These are phyloP conservation scores for Uloborus plumipes DNA, from an alignment of 2,888 invertebrate species.

Conservation along the genomic window DNA sequence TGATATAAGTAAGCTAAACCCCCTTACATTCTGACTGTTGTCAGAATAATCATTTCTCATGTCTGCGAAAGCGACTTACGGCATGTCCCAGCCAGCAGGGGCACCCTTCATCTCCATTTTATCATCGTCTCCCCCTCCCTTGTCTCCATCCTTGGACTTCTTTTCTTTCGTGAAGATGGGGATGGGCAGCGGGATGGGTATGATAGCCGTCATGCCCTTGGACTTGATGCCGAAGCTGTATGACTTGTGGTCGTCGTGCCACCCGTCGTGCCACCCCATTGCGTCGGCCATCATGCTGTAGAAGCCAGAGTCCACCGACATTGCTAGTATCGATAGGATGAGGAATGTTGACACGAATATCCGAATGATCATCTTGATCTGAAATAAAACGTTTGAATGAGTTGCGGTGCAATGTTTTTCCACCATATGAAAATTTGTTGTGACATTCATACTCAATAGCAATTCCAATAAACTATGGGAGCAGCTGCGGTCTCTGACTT, in stretches of 20 bases:
- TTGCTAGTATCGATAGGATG: background rate
- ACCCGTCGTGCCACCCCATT: constrained; percentile 38
- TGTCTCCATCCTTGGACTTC: background rate
- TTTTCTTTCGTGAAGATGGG: constrained; percentile 53
- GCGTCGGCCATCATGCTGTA: constrained; percentile 37
- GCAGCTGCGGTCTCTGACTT: no score
- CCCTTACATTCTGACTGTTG: no score
- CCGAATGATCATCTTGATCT: no score
- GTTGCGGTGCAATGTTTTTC: no score
- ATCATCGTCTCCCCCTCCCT: background rate
- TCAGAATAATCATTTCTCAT: background rate
- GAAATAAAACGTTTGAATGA: no score
- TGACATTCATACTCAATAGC: no score
- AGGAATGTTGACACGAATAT: background rate
- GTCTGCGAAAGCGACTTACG: constrained; percentile 17
- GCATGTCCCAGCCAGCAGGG: constrained; percentile 30
- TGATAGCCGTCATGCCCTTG: constrained; percentile 59
- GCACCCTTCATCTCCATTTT: background rate
- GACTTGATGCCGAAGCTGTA: constrained; percentile 50
- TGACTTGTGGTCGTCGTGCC: constrained; percentile 37
- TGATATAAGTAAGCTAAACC: no score
- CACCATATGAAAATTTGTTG: no score
- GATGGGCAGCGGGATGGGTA: constrained; percentile 48
- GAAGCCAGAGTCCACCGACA: constrained; percentile 6
- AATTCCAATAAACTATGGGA: no score